phyloP scores from a whole-genome alignment of 2,113 vertebrate species.

The Chelonoidis abingdonii region DNA sequence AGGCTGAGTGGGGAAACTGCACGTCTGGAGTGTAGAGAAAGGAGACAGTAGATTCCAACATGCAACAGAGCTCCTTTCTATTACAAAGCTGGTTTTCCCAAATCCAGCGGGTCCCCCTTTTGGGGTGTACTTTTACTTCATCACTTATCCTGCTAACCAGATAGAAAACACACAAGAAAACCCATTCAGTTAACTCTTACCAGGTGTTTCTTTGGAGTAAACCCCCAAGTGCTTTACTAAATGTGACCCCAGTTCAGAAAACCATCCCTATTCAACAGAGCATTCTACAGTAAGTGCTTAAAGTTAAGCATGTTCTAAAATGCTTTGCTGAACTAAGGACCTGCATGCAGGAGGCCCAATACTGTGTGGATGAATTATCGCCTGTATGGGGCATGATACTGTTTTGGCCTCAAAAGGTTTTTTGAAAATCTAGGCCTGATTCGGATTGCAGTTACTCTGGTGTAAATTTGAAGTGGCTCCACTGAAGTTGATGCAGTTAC shows the following conservation, averaged over 20 bases:
- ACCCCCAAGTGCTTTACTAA: background rate
- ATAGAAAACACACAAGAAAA: rapidly evolving
- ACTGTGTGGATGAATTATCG: background rate
- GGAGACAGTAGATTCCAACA: rapidly evolving
- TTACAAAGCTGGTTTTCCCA: background rate
- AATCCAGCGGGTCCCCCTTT: background rate
- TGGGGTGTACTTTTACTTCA: background rate
- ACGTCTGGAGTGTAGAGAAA: background rate
- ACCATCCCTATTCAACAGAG: background rate
- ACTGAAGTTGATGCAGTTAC: background rate
- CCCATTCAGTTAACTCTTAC: background rate
- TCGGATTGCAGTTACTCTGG: background rate
- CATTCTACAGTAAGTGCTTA: rapidly evolving
- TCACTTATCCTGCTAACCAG: background rate
- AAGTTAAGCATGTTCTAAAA: background rate
- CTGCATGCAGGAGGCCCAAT: background rate
- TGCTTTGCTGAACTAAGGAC: background rate
- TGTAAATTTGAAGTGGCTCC: background rate
- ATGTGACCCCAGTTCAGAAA: rapidly evolving
- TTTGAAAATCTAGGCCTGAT: background rate
- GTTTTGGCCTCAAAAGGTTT: background rate
- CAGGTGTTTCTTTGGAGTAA: background rate
- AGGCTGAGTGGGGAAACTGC: background rate
- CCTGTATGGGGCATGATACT: background rate
- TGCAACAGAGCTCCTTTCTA: background rate